Percentiles rank a stretch among this genome's conserved stretches.
phyloP scores from a whole-genome alignment of 2,113 vertebrate species.

The Callipepla californica region DNA sequence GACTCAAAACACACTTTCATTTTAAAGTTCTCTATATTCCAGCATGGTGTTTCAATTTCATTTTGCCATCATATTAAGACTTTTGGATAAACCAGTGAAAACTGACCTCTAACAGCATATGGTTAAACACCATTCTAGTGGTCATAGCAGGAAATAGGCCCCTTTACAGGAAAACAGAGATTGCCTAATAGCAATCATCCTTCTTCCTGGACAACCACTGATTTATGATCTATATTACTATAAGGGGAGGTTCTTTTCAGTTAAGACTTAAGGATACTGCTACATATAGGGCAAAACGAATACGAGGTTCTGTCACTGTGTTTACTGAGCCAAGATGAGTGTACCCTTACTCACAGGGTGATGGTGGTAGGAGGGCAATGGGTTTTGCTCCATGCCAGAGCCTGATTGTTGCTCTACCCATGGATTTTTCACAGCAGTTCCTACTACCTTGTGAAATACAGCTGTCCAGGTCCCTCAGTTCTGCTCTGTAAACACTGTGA shows the following conservation, averaged over 20 bases:
- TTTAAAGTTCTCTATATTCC: background rate
- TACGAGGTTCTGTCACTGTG: background rate
- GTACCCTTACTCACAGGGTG: accelerated
- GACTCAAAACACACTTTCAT: background rate
- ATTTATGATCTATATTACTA: background rate
- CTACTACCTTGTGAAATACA: background rate
- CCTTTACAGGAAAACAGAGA: background rate
- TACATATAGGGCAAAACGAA: background rate
- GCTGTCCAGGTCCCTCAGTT: accelerated
- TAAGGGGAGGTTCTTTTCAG: background rate
- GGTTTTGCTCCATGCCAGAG: background rate
- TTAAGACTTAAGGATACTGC: too few species aligned
- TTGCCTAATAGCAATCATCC: background rate
- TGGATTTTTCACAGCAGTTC: background rate
- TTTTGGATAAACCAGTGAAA: background rate
- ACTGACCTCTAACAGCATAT: background rate
- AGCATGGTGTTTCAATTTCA: background rate
- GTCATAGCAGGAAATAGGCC: background rate
- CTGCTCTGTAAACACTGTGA: background rate
- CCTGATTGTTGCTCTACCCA: accelerated
- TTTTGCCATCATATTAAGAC: background rate
- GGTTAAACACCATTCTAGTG: background rate
- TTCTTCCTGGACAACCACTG: background rate
- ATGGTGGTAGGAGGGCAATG: background rate
- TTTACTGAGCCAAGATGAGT: accelerated